Evolutionary conservation across 1,140 invertebrate genomes (phyloP).

Genomic region (Mercenaria mercenaria): DNA sequence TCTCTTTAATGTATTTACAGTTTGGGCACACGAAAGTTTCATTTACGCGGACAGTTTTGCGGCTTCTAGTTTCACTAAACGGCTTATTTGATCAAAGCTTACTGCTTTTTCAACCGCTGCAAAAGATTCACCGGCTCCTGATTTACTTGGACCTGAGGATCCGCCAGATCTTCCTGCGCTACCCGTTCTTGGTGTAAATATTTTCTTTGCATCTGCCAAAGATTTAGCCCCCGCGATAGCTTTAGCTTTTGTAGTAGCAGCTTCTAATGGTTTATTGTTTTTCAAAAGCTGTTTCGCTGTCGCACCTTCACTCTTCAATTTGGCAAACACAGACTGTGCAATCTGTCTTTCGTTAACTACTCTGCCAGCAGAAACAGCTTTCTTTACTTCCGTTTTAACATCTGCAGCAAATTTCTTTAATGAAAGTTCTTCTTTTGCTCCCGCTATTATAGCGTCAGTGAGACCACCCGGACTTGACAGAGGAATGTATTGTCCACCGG

Average conservation of each 20-base stretch:
- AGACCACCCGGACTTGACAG: neutral
- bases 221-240: neutral
- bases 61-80: slow-evolving; percentile 29
- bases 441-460: slow-evolving; percentile 17
- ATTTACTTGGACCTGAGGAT: too few relatives aligned
- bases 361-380: neutral
- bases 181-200: too few relatives aligned
- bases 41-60: neutral
- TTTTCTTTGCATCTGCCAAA: neutral
- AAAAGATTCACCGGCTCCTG: neutral
- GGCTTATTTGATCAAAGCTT: slow-evolving; percentile 13
- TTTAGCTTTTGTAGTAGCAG: neutral
- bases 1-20: too few relatives aligned
- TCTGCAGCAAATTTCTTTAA: neutral
- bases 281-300: neutral
- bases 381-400: neutral
- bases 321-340: slow-evolving; percentile 7
- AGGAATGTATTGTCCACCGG: slow-evolving; percentile 25
- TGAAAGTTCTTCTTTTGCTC: slow-evolving; percentile 9
- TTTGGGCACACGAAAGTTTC: too few relatives aligned
- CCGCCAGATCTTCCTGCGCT: too few relatives aligned
- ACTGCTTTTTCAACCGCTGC: neutral
- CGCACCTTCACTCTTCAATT: slow-evolving; percentile 25
- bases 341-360: neutral
- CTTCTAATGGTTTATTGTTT: slow-evolving; percentile 1